Evolutionary conservation across 2,888 invertebrate genomes (phyloP).

Genomic region (Phyllotreta striolata): DNA sequence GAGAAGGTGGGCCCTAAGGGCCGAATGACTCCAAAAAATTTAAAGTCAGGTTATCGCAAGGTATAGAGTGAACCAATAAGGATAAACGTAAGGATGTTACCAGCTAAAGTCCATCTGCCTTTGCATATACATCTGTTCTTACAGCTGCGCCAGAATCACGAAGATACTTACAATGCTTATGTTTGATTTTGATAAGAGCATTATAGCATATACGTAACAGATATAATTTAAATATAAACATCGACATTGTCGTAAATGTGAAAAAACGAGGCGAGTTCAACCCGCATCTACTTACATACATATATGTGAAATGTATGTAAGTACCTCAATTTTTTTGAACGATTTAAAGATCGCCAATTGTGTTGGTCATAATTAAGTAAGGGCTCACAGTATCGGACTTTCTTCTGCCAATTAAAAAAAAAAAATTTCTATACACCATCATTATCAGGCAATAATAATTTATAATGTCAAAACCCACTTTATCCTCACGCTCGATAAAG

Average conservation of each 20-base stretch:
- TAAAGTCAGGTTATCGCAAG: constrained; percentile 39
- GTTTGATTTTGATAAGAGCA: constrained; percentile 53
- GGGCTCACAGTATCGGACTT: constrained; percentile 16
- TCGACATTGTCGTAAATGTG: constrained; percentile 33
- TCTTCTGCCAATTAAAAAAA: too few species aligned
- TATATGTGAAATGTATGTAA: background rate
- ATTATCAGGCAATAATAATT: too few species aligned
- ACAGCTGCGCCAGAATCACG: constrained; percentile 57
- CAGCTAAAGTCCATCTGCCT: constrained; percentile 52
- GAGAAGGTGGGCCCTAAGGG: constrained; percentile 22
- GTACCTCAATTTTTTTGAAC: constrained; percentile 24
- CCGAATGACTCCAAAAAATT: constrained; percentile 36
- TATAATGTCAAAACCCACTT: too few species aligned
- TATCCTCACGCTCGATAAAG: too few species aligned
- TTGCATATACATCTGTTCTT: constrained; percentile 53
- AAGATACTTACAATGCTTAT: constrained; percentile 52
- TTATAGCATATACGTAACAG: constrained; percentile 31
- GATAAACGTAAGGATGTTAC: constrained; percentile 43
- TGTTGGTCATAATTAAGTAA: constrained; percentile 25
- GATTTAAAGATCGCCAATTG: constrained; percentile 32
- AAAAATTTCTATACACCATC: too few species aligned
- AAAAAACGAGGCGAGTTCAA: constrained; percentile 23
- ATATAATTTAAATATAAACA: constrained; percentile 36
- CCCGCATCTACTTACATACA: constrained; percentile 28
- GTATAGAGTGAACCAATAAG: constrained; percentile 39